Conservation (phyloP, 92 coral and sea anemone genomes). For the Actinernus sp. region DNA sequence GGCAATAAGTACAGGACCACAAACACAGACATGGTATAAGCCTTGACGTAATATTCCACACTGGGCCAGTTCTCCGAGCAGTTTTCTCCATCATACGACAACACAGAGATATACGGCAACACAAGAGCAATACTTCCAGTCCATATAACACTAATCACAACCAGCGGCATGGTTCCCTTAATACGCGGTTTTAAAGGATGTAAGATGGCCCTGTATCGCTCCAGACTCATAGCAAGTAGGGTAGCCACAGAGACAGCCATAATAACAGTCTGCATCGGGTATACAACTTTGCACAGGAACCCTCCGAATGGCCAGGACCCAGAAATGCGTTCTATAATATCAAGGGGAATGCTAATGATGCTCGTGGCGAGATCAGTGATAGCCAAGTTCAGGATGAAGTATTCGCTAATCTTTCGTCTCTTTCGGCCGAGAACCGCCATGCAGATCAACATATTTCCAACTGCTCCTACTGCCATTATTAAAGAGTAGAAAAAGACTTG, state of each 20-base stretch:
- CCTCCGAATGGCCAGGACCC: slow-evolving; percentile 82
- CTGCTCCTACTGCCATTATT: slow-evolving; percentile 71
- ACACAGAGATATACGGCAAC: slow-evolving; percentile 74
- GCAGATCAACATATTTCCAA: slow-evolving; percentile 77
- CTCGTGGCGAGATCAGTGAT: slow-evolving; percentile 77
- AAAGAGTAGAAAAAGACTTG: slow-evolving; percentile 65
- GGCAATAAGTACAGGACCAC: slow-evolving; percentile 78
- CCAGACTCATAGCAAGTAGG: slow-evolving; percentile 89
- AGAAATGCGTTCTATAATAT: slow-evolving; percentile 72
- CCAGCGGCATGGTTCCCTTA: slow-evolving; percentile 55
- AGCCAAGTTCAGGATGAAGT: slow-evolving; percentile 91
- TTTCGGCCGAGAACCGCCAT: slow-evolving; percentile 67
- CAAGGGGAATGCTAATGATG: slow-evolving; percentile 83
- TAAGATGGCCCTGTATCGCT: slow-evolving; percentile 87
- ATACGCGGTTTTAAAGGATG: slow-evolving; percentile 82
- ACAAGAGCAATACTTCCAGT: slow-evolving; percentile 72
- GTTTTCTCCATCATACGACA: slow-evolving; percentile 41
- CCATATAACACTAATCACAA: slow-evolving; percentile 72
- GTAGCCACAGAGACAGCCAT: slow-evolving; percentile 88
- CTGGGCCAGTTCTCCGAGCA: slow-evolving; percentile 84
- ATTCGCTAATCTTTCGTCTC: slow-evolving; percentile 83
- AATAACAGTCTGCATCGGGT: slow-evolving; percentile 87
- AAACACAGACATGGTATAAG: slow-evolving; percentile 77
- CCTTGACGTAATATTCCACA: slow-evolving; percentile 45
- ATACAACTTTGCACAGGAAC: slow-evolving; percentile 83